Evolutionary conservation across 2,797 vertebrate genomes (phyloP).

Genomic region (Stomatorhinus walkeri): DNA sequence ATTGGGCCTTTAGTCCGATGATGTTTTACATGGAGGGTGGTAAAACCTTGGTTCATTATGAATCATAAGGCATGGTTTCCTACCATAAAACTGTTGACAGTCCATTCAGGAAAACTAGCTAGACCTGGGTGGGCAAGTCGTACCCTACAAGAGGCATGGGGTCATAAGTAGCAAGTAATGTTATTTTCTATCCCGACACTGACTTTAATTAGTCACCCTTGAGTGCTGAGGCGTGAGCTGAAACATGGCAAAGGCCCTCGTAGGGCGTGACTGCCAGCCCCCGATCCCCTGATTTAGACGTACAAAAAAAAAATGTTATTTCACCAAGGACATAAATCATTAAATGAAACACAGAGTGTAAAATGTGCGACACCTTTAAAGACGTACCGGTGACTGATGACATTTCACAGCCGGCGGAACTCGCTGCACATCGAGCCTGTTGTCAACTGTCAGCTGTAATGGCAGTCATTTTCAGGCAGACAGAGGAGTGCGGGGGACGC

Average conservation of each 20-base stretch:
- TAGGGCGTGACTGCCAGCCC: slow-evolving; percentile 1
- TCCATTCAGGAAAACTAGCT: background rate
- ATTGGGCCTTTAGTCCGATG: background rate
- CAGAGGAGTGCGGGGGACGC: slow-evolving; percentile 3
- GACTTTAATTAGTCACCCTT: slow-evolving; percentile 10
- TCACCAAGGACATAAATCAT: slow-evolving; percentile 33
- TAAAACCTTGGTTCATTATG: background rate
- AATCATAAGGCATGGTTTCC: background rate
- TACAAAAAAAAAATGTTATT: slow-evolving; percentile 23
- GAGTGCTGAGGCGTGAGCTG: background rate
- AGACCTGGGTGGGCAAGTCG: background rate
- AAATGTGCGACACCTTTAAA: slow-evolving; percentile 26
- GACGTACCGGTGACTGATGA: slow-evolving; percentile 26
- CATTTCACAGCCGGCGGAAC: slow-evolving; percentile 30
- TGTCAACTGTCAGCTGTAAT: slow-evolving; percentile 32
- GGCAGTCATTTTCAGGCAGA: slow-evolving; percentile 28
- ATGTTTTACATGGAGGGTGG: background rate
- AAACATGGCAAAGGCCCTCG: background rate
- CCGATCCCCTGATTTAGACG: slow-evolving; percentile 7
- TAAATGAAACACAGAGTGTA: slow-evolving; percentile 25
- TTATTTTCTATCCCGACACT: background rate
- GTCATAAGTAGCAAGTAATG: background rate
- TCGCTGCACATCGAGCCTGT: slow-evolving; percentile 22
- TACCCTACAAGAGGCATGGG: background rate
- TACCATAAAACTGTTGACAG: background rate